Base-by-base conservation (phyloP, 2,113 vertebrate species). In the Grammomys surdaster region DNA sequence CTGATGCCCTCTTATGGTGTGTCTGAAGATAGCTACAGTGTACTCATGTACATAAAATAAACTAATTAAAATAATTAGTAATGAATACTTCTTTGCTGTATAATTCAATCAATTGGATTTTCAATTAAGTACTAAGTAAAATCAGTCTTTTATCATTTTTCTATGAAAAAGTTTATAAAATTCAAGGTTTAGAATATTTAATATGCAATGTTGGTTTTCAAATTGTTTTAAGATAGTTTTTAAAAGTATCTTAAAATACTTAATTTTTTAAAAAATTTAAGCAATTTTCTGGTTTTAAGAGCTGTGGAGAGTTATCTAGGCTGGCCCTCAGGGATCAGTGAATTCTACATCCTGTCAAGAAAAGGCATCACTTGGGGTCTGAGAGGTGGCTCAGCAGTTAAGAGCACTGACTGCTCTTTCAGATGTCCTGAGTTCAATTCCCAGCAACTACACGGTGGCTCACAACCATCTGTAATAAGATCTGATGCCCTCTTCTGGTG, bases 201-300 rank as follows among this genome's bases (percentile, higher is more conserved):
- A 88, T 12, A 54, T 86, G 60, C 20, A 81, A 13, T 14, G 75
- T 77, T 96, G 65, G 65, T 95, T 96, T 31, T 88, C 7, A 82
- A 85, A 33, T 51, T 73, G 12, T 88, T 73, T 96, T 58, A 96
- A 96, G 75, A 77, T 51, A 63, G 46, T 33, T 86, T 89, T 46
- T 87, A 3, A 72, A 69, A 69, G 9, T 65, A 65, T 46, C 36
- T 89, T 65, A 31, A 56, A 22, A 72, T n/a, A 19, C 9, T 22
- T 22, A 7, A 90, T 63, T 75, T 89, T 10, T 3, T 43, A 56
- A 70, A 73, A 43, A 73, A 5, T 24, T 24, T 5, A 90, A 40
- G 58, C 65, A 72, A 48, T 13, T n/a, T 94, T 89, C 36, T 9
- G 26, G 7, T 87, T 86, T 80, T 95, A n/a, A 73, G 43, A 90